A percentile compares a stretch with the other conserved stretches of the same genome.
Evolutionary conservation across 2,113 vertebrate species (phyloP).

Genomic region (Electrona antarctica): DNA sequence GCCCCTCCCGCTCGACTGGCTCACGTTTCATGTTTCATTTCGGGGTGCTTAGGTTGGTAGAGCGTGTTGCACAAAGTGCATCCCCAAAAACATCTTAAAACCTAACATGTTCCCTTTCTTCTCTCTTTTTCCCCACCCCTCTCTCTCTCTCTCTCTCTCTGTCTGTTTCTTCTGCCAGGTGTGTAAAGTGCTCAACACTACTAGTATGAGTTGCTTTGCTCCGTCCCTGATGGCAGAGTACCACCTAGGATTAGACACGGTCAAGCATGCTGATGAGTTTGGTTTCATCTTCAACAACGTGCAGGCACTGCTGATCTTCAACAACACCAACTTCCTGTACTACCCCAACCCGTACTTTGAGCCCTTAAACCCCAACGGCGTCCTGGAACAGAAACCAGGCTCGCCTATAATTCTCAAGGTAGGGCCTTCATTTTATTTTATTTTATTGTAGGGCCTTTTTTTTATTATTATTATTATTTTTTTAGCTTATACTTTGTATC

Average conservation of each 20-base stretch:
- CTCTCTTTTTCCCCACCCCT: not conserved
- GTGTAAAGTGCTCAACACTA: slow-evolving; percentile 89
- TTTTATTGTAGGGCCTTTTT: no score
- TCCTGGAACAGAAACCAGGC: slow-evolving; percentile 95
- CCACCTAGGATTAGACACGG: slow-evolving; percentile 84
- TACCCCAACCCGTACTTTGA: slow-evolving; percentile 97
- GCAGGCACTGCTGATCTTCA: slow-evolving; percentile 91
- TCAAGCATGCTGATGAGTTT: slow-evolving; percentile 93
- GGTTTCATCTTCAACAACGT: slow-evolving; percentile 99
- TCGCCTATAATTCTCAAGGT: slow-evolving; percentile 98
- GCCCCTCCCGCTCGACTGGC: slow-evolving; percentile 26
- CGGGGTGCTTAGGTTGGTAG: slow-evolving; percentile 8
- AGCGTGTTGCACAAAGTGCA: slow-evolving; percentile 4
- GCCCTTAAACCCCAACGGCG: slow-evolving; percentile 85
- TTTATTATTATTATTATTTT: no score
- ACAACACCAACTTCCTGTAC: slow-evolving; percentile 96
- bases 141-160: not conserved
- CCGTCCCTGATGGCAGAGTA: slow-evolving; percentile 88
- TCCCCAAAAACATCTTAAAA: slow-evolving; percentile 1
- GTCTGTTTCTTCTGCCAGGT: slow-evolving; percentile 75
- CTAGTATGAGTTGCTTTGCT: slow-evolving; percentile 88
- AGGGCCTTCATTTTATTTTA: slow-evolving; percentile 14
- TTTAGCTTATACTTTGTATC: no score
- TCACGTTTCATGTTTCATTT: slow-evolving; percentile 33
- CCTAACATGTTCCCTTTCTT: not conserved